Evolutionary conservation across 1,140 invertebrate species (phyloP).

Genomic region (Diachasmimorpha longicaudata): DNA sequence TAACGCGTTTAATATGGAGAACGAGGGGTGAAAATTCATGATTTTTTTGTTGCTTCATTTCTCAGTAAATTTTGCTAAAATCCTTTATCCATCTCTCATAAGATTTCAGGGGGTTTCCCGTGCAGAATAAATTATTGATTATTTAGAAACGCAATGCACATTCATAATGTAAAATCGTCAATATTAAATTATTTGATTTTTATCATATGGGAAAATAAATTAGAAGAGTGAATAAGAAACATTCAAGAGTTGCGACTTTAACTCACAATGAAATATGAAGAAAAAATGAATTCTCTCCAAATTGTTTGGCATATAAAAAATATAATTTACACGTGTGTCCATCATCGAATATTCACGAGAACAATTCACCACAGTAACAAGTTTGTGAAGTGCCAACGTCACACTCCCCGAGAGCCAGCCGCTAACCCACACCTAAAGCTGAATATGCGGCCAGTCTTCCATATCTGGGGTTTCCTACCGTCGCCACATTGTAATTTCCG

Average conservation of each 20-base stretch:
- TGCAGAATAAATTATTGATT: neutral
- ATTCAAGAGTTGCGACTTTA: too few relatives aligned
- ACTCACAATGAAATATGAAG: too few relatives aligned
- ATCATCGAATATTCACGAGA: neutral
- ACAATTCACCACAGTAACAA: slow-evolving; percentile 14
- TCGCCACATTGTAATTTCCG: slow-evolving; percentile 18
- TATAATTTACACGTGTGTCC: slow-evolving; percentile 1
- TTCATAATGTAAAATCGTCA: too few relatives aligned
- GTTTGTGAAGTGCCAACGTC: slow-evolving; percentile 29
- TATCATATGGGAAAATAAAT: too few relatives aligned
- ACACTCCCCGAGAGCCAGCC: slow-evolving; percentile 23
- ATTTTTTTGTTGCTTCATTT: neutral
- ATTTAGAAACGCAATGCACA: too few relatives aligned
- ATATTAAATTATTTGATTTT: too few relatives aligned
- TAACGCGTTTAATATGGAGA: neutral
- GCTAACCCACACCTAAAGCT: neutral
- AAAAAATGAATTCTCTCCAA: too few relatives aligned
- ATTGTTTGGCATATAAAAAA: too few relatives aligned
- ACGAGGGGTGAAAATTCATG: neutral
- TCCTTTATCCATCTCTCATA: too few relatives aligned
- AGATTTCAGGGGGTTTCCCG: too few relatives aligned
- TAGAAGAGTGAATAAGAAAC: too few relatives aligned
- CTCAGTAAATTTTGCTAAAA: too few relatives aligned
- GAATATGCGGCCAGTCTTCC: slow-evolving; percentile 15
- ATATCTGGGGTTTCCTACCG: slow-evolving; percentile 24